Conservation (phyloP, 2,113 vertebrate genomes). For the Chloropsis hardwickii region DNA sequence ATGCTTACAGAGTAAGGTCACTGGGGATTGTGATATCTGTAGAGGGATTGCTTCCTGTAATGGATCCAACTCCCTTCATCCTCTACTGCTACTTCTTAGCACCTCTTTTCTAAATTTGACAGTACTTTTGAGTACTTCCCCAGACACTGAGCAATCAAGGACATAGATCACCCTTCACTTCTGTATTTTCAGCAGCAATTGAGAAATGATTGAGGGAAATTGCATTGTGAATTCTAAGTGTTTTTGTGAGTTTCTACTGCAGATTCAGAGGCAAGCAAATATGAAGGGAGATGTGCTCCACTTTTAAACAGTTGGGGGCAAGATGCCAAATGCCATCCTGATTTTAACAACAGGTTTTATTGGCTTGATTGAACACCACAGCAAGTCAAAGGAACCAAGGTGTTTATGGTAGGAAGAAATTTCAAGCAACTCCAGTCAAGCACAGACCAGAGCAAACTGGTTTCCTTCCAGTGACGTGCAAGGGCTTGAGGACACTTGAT, state of each 20-base stretch:
- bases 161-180: background rate
- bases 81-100: background rate
- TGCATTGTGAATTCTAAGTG: background rate
- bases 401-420: background rate
- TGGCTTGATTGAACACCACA: background rate
- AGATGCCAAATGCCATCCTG: background rate
- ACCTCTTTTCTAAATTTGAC: background rate
- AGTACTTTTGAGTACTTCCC: background rate
- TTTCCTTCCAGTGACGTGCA: background rate
- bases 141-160: background rate
- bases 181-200: background rate
- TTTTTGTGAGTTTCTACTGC: background rate
- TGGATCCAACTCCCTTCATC: background rate
- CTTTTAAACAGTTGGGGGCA: background rate
- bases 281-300: background rate
- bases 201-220: background rate
- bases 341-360: background rate
- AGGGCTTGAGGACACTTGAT: background rate
- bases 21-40: background rate
- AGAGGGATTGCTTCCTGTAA: background rate
- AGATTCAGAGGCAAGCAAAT: background rate
- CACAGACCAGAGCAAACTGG: background rate
- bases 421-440: background rate
- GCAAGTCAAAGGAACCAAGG: background rate
- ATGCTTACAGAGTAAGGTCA: background rate